phyloP scores from a whole-genome alignment of 2,888 invertebrate species.

The Quadroppia sp. region DNA sequence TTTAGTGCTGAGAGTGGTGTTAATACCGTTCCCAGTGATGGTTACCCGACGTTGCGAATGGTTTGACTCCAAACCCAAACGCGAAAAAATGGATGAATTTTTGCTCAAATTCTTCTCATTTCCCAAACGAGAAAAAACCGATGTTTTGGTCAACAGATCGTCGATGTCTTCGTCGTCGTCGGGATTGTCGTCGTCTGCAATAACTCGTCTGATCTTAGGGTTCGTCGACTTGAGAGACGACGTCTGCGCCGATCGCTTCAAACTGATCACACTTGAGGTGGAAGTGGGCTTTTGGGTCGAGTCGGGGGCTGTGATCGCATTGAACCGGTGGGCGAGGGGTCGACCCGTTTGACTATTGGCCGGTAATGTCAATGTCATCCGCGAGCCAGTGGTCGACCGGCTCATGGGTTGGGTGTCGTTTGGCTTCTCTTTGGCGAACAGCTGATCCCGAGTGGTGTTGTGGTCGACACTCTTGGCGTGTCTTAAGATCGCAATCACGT shows the following conservation, averaged over 20 bases:
- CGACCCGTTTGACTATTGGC: not conserved
- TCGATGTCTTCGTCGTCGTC: not conserved
- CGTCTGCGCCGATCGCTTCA: conserved; percentile 9
- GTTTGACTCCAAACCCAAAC: conserved; percentile 11
- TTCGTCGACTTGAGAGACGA: not conserved
- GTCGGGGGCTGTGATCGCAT: not conserved
- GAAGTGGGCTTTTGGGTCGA: conserved; percentile 10
- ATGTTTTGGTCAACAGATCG: not conserved
- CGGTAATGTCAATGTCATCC: not conserved
- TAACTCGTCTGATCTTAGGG: conserved; percentile 1
- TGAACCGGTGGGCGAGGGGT: not conserved
- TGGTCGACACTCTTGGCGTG: conserved; percentile 62
- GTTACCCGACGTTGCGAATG: conserved; percentile 9
- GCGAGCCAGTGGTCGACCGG: not conserved
- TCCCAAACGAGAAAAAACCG: conserved; percentile 12
- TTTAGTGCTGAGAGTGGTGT: not conserved
- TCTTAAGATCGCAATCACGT: conserved; percentile 63
- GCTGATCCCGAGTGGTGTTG: conserved; percentile 50
- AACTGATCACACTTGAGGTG: not conserved
- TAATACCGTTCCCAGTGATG: conserved; percentile 18
- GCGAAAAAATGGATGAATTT: conserved; percentile 2
- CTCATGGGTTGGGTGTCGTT: not conserved
- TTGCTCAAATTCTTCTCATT: not conserved
- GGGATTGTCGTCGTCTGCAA: not conserved
- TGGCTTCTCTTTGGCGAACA: not conserved